Evolutionary conservation across 2,888 invertebrate genomes (phyloP).

Genomic region (Branchinecta sandiegonensis): DNA sequence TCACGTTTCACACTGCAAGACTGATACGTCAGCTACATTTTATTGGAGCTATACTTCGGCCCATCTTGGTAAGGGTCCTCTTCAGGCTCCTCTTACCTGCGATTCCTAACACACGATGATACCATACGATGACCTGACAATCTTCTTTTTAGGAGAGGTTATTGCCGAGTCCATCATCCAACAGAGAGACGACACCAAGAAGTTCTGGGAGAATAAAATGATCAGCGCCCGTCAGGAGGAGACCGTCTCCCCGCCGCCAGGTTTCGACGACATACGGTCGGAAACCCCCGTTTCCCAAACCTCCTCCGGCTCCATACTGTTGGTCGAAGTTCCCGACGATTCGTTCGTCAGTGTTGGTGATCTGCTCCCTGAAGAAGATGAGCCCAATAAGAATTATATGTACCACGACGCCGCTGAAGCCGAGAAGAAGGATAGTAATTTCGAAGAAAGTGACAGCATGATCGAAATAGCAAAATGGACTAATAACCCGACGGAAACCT

Average conservation of each 20-base stretch:
- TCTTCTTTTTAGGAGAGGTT: conserved; percentile 31
- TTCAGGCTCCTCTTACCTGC: too few species aligned
- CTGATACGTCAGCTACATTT: too few species aligned
- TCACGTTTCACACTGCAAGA: too few species aligned
- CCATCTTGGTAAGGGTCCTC: too few species aligned
- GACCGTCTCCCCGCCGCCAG: neutral
- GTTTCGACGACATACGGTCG: neutral
- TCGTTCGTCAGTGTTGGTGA: conserved; percentile 7
- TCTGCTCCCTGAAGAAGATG: neutral
- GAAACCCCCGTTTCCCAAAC: neutral
- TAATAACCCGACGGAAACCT: conserved; percentile 18
- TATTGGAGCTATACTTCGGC: too few species aligned
- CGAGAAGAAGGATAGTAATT: neutral
- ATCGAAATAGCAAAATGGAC: conserved; percentile 6
- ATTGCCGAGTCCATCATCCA: conserved; percentile 32
- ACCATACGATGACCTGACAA: too few species aligned
- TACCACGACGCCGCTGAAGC: neutral
- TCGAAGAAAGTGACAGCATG: neutral
- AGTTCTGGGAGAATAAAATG: conserved; percentile 33
- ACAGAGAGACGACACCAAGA: conserved; percentile 32
- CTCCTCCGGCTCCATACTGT: neutral
- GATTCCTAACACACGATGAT: too few species aligned
- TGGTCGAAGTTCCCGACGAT: conserved; percentile 5
- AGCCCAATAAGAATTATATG: conserved; percentile 1
- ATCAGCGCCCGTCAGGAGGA: conserved; percentile 25